These are phyloP conservation scores for Sthenelais limicola DNA, from an alignment of 2,888 invertebrate species.

Conservation along the genomic window DNA sequence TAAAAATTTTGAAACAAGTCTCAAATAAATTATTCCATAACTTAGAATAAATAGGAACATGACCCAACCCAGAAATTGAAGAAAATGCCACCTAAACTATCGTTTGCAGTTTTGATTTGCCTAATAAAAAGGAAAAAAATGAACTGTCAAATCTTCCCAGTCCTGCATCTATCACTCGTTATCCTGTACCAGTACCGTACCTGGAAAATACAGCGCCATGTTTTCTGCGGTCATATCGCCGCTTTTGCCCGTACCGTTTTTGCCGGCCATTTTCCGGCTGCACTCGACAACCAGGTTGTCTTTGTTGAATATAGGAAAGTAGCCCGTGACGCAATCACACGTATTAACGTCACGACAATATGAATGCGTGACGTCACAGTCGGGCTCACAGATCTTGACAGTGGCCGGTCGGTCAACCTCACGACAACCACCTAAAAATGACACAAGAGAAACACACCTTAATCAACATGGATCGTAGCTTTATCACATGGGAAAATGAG, in stretches of 20 bases:
- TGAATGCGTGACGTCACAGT: conserved; percentile 56
- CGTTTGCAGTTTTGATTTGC: no score
- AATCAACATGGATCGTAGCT: no score
- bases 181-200: no score
- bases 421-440: conserved; percentile 71
- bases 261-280: conserved; percentile 53
- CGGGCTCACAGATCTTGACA: conserved; percentile 60
- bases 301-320: conserved; percentile 52
- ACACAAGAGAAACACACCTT: no score
- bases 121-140: no score
- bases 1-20: no score
- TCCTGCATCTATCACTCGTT: no score
- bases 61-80: no score
- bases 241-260: conserved; percentile 47
- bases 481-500: neutral
- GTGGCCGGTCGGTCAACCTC: conserved; percentile 64
- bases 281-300: conserved; percentile 54
- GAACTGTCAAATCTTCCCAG: no score
- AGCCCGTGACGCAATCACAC: conserved; percentile 57
- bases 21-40: no score
- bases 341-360: conserved; percentile 59
- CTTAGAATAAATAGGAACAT: no score
- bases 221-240: conserved; percentile 47
- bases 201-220: conserved; percentile 40
- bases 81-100: no score